phyloP scores from a whole-genome alignment of 2,113 vertebrate species.

The Sinocyclocheilus maitianheensis region DNA sequence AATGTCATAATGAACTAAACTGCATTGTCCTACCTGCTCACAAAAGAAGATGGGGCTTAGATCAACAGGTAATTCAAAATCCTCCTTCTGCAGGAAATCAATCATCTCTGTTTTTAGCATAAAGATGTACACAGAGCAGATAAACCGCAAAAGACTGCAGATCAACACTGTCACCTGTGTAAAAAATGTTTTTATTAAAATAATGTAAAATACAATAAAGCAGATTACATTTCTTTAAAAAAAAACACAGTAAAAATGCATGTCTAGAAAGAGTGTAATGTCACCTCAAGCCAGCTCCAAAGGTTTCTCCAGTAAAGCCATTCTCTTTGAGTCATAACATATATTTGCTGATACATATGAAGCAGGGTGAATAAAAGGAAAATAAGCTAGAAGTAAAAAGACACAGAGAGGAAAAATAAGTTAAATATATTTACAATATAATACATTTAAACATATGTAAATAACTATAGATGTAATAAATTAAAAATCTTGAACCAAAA shows the following conservation, averaged over 20 bases:
- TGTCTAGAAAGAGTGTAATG: not conserved
- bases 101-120: conserved; percentile 57
- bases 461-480: not conserved
- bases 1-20: not conserved
- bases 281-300: conserved; percentile 78
- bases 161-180: conserved; percentile 65
- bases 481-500: not conserved
- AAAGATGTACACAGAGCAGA: conserved; percentile 63
- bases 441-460: not conserved
- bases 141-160: conserved; percentile 57
- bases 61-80: conserved; percentile 65
- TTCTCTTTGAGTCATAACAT: conserved; percentile 62
- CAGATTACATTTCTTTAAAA: not conserved
- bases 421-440: not conserved
- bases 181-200: not conserved
- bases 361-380: conserved; percentile 73
- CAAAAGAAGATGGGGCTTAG: conserved; percentile 64
- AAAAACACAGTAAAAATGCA: not conserved
- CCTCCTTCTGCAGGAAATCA: conserved; percentile 68
- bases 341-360: conserved; percentile 70
- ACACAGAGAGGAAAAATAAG: not conserved
- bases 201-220: not conserved
- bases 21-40: conserved; percentile 72
- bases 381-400: conserved; percentile 66
- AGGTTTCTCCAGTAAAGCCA: conserved; percentile 67